Percentiles rank a stretch among this genome's conserved stretches.
Evolutionary conservation across 2,113 vertebrate genomes (phyloP).

Genomic region (Corapipo altera): DNA sequence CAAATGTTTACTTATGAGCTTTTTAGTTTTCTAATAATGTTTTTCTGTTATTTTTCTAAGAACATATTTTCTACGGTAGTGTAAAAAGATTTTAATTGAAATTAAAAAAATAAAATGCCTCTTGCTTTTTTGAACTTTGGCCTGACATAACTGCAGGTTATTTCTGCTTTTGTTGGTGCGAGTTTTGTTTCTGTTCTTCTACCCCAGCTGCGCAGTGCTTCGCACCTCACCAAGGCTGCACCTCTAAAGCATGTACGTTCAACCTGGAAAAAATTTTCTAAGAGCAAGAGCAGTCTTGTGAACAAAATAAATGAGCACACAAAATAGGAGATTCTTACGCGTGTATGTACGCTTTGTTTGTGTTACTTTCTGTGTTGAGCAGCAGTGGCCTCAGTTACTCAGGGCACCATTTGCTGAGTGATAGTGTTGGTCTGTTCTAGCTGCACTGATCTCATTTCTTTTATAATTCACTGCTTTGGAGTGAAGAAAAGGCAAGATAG

Average conservation of each 20-base stretch:
- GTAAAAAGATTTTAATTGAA: neutral
- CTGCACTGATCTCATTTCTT: neutral
- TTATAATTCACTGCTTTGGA: neutral
- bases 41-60: neutral
- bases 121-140: neutral
- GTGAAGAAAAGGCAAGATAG: neutral
- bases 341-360: accelerated
- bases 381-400: neutral
- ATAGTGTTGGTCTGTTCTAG: neutral
- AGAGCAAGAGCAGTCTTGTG: neutral
- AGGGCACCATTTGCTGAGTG: neutral
- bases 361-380: neutral
- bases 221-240: neutral
- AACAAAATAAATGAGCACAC: neutral
- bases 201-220: accelerated
- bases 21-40: neutral
- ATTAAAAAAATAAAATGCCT: neutral
- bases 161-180: neutral
- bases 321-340: neutral
- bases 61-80: accelerated
- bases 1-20: neutral
- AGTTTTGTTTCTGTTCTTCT: neutral
- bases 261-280: neutral
- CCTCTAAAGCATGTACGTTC: accelerated
- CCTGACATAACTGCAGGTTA: neutral